Conservation (phyloP, 2,888 invertebrate genomes). For the Eristalis pertinax region DNA sequence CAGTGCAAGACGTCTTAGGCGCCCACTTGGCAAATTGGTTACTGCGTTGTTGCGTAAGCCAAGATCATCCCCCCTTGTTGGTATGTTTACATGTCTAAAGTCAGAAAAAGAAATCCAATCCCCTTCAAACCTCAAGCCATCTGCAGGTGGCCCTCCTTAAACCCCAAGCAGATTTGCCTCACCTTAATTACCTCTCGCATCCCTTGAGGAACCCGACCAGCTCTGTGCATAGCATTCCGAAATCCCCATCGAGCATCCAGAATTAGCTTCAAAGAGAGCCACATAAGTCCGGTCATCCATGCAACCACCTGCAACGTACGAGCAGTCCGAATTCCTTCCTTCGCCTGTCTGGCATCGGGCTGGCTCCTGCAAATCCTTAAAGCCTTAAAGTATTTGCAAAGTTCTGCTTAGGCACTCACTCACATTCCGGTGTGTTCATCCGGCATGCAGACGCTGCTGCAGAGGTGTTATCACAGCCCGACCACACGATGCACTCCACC, state of each 20-base stretch:
- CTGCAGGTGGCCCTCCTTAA: too few relatives aligned
- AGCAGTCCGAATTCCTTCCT: not conserved
- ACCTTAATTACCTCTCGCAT: not conserved
- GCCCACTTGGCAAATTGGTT: too few relatives aligned
- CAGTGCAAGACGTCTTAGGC: too few relatives aligned
- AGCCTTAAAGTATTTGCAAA: conserved; percentile 39
- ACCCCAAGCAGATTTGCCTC: not conserved
- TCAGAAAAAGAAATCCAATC: too few relatives aligned
- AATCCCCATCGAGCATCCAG: not conserved
- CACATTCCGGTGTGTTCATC: conserved; percentile 9
- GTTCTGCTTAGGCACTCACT: not conserved
- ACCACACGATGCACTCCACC: conserved; percentile 6
- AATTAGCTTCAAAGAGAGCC: not conserved
- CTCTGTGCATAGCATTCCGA: not conserved
- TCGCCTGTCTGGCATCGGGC: not conserved
- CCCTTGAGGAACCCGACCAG: not conserved
- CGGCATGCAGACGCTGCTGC: conserved; percentile 25
- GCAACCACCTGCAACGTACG: not conserved
- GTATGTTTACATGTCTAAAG: too few relatives aligned
- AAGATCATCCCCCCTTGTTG: too few relatives aligned
- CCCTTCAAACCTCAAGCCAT: too few relatives aligned
- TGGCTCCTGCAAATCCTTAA: conserved; percentile 23
- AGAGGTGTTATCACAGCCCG: conserved; percentile 35
- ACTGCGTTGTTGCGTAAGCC: too few relatives aligned
- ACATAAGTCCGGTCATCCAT: not conserved